Percentiles rank a stretch among this genome's conserved stretches.
phyloP scores from a whole-genome alignment of 2,797 vertebrate genomes.

The Tangara arthus region DNA sequence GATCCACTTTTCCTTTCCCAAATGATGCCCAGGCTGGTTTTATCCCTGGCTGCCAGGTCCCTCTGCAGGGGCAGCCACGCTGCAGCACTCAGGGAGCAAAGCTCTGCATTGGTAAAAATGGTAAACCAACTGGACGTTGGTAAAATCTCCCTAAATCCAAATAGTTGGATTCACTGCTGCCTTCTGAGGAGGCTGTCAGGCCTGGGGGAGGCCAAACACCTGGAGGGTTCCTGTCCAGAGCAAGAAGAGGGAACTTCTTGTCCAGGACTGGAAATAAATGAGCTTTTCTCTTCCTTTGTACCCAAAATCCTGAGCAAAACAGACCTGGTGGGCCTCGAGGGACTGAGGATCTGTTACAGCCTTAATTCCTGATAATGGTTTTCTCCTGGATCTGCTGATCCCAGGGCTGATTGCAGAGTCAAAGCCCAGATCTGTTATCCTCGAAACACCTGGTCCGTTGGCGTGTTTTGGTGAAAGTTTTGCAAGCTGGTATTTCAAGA shows the following conservation, averaged over 20 bases:
- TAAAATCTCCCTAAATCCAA: not conserved
- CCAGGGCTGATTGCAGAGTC: not conserved
- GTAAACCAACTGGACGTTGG: not conserved
- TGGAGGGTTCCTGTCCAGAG: not conserved
- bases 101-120: not conserved
- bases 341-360: not conserved
- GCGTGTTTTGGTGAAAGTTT: constrained; percentile 55
- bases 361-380: not conserved
- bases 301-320: not conserved
- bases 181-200: not conserved
- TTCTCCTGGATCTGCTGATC: not conserved
- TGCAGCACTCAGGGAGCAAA: not conserved
- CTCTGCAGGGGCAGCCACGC: not conserved
- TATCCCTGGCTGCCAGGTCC: not conserved
- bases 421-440: constrained; percentile 31
- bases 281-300: not conserved
- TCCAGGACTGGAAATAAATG: not conserved
- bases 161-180: not conserved
- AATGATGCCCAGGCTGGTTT: not conserved
- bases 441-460: constrained; percentile 41
- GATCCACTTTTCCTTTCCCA: not conserved
- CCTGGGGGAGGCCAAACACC: not conserved
- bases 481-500: constrained; percentile 53
- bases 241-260: not conserved
- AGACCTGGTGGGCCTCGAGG: not conserved